Conservation (phyloP, 2,888 invertebrate species). For the Temnothorax rugatulus region DNA sequence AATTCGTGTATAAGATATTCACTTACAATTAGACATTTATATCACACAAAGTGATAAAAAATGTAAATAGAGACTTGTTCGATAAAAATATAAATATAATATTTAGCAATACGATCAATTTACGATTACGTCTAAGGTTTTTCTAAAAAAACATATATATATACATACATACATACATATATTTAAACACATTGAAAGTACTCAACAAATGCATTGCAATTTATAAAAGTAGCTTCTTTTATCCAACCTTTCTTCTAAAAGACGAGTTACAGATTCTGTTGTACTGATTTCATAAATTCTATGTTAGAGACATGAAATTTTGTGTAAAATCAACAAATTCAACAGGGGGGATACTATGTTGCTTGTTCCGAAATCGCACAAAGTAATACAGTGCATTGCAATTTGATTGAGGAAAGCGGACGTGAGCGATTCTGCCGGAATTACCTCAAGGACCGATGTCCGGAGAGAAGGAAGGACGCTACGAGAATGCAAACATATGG, state of each 20-base stretch:
- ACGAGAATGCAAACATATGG: slow-evolving; percentile 75
- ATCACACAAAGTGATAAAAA: neutral
- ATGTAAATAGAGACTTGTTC: neutral
- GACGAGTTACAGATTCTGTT: neutral
- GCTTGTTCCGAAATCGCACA: slow-evolving; percentile 63
- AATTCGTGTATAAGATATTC: neutral
- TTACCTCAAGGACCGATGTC: slow-evolving; percentile 70
- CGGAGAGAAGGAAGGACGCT: slow-evolving; percentile 62
- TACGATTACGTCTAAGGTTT: neutral
- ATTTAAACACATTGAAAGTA: neutral
- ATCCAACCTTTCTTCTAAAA: neutral
- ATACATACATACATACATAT: neutral
- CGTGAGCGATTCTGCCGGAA: slow-evolving; percentile 64
- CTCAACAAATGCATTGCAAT: neutral
- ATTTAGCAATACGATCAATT: neutral
- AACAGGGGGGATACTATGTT: slow-evolving; percentile 55
- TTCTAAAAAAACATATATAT: neutral
- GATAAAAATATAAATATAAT: neutral
- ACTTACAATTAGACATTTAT: neutral
- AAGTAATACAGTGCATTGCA: slow-evolving; percentile 66
- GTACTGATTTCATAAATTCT: neutral
- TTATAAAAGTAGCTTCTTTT: neutral
- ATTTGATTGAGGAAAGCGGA: slow-evolving; percentile 68
- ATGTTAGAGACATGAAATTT: neutral
- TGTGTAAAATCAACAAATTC: slow-evolving; percentile 1